Conservation (phyloP, 2,113 vertebrate genomes). For the Paratilapia polleni region DNA sequence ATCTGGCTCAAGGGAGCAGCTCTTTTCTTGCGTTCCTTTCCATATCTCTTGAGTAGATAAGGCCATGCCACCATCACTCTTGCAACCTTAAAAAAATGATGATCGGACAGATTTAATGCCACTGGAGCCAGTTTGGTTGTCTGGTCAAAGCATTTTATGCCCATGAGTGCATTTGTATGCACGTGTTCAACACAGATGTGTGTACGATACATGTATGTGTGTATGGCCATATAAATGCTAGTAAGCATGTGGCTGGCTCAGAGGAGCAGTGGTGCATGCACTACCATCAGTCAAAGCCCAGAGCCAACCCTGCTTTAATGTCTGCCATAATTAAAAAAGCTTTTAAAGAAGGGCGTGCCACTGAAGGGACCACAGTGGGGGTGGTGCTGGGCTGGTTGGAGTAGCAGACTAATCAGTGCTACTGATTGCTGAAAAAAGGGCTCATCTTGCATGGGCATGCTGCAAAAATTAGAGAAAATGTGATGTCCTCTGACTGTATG, state of each 20-base stretch:
- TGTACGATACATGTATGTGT: conserved; percentile 16
- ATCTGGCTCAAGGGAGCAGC: conserved; percentile 53
- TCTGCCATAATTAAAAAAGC: conserved; percentile 84
- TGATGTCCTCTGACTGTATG: not conserved
- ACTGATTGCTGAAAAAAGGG: not conserved
- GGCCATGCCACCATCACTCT: conserved; percentile 30
- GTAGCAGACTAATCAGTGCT: not conserved
- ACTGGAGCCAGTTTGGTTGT: conserved; percentile 56
- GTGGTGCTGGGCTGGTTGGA: conserved; percentile 19
- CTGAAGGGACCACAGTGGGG: conserved; percentile 54
- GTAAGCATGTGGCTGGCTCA: conserved; percentile 52
- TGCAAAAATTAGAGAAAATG: conserved; percentile 22
- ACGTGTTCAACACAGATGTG: not conserved
- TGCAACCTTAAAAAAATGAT: conserved; percentile 35
- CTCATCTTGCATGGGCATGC: not conserved
- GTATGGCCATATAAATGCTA: conserved; percentile 53
- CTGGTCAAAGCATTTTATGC: conserved; percentile 47
- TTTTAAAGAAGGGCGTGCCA: conserved; percentile 79
- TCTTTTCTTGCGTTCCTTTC: conserved; percentile 19
- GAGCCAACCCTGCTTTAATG: conserved; percentile 71
- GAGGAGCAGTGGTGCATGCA: conserved; percentile 57
- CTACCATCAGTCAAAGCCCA: conserved; percentile 51
- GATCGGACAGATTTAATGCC: conserved; percentile 58
- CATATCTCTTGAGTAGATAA: conserved; percentile 42
- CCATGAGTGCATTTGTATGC: conserved; percentile 27